Conservation (phyloP, 2,797 vertebrate species). For the Poeciliopsis presidionis region DNA sequence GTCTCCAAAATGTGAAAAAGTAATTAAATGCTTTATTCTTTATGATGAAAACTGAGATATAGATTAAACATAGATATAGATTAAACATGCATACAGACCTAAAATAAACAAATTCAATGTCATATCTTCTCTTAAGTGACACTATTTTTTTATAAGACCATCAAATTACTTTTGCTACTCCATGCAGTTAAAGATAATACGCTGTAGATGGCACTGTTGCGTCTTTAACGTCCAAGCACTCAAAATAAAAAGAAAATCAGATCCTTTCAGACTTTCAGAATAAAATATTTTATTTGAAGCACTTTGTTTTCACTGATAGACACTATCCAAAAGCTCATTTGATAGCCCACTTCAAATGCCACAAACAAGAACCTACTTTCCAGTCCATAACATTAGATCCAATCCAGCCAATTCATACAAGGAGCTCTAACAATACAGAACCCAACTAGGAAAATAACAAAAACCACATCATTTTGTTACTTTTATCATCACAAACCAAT, state of each 20-base stretch:
- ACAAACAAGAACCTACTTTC: conserved; percentile 56
- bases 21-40: background rate
- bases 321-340: conserved; percentile 74
- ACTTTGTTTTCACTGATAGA: conserved; percentile 70
- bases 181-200: background rate
- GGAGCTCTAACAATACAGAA: conserved; percentile 62
- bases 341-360: conserved; percentile 56
- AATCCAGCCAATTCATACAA: conserved; percentile 52
- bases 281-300: conserved; percentile 81
- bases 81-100: background rate
- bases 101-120: background rate
- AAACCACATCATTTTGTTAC: conserved; percentile 67
- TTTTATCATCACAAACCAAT: conserved; percentile 54
- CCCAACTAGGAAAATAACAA: conserved; percentile 59
- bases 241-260: background rate
- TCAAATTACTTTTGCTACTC: background rate
- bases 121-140: no score
- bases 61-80: background rate
- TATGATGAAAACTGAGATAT: background rate
- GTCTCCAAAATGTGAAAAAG: background rate
- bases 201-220: conserved; percentile 60
- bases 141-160: background rate
- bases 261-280: conserved; percentile 47
- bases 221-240: background rate
- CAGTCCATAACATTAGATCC: conserved; percentile 68